Evolutionary conservation across 2,797 vertebrate genomes (phyloP).

Genomic region (Manis javanica): DNA sequence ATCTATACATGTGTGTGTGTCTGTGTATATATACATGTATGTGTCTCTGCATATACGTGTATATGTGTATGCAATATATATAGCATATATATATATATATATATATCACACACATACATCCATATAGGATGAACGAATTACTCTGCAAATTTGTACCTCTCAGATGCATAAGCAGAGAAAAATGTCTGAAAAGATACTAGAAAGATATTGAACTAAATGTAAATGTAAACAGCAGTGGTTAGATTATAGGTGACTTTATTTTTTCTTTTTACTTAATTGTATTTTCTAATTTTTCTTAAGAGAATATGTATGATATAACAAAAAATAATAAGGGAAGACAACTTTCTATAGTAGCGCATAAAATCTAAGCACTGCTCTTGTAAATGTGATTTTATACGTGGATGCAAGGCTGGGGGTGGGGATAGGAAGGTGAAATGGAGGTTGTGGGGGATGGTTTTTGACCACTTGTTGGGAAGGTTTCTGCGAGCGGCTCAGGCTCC

Average conservation of each 20-base stretch:
- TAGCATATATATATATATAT: not conserved
- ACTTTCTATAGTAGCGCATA: not conserved
- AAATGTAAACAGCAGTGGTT: not conserved
- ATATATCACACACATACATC: too few relatives aligned
- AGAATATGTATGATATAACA: not conserved
- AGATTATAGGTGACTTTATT: not conserved
- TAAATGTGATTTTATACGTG: not conserved
- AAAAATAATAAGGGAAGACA: not conserved
- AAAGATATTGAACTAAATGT: not conserved
- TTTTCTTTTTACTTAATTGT: not conserved
- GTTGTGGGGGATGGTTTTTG: too few relatives aligned
- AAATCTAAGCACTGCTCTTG: not conserved
- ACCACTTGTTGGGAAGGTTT: too few relatives aligned
- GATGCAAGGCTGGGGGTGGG: not conserved
- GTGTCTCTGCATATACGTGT: not conserved
- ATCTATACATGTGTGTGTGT: not conserved
- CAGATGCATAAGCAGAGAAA: not conserved
- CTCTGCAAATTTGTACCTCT: not conserved
- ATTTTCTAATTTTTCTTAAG: constrained; percentile 42
- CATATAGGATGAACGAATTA: not conserved
- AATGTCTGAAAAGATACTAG: not conserved
- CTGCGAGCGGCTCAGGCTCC: not conserved
- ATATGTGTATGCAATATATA: too few relatives aligned
- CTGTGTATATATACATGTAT: not conserved
- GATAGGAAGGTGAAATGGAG: accelerated